A percentile compares a stretch with the other conserved stretches of the same genome.
phyloP scores from a whole-genome alignment of 2,797 vertebrate genomes.

The Smutsia temminckii region DNA sequence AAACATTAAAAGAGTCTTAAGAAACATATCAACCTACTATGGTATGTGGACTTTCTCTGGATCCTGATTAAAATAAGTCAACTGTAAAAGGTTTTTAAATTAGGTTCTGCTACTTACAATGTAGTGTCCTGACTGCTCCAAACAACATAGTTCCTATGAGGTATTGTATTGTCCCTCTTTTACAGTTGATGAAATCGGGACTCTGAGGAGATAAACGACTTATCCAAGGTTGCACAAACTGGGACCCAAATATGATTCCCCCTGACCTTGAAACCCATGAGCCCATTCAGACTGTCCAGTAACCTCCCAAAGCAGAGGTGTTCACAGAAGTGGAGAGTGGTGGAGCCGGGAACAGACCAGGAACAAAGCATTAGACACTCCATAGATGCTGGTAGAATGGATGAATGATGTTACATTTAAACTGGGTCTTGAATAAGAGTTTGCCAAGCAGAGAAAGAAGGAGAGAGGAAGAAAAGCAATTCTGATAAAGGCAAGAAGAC shows the following conservation, averaged over 20 bases:
- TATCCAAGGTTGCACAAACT: neutral
- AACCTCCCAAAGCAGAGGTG: neutral
- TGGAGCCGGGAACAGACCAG: rapidly evolving
- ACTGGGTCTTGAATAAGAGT: neutral
- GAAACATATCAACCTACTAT: neutral
- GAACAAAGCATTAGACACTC: neutral
- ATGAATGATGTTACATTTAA: neutral
- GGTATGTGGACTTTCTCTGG: neutral
- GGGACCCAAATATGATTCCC: neutral
- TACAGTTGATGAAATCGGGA: neutral
- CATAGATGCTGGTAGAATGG: neutral
- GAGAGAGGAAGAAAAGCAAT: neutral
- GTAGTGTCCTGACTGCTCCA: neutral
- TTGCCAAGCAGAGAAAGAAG: neutral
- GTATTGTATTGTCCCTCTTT: neutral
- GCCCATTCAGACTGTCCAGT: neutral
- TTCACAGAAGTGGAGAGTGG: neutral
- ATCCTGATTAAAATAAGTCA: neutral
- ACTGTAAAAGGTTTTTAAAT: neutral
- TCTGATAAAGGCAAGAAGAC: neutral
- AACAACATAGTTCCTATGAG: neutral
- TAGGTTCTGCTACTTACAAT: neutral
- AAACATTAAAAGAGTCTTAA: neutral
- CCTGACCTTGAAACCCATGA: neutral
- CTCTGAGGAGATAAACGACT: neutral